Evolutionary conservation across 2,888 invertebrate species (phyloP).

Genomic region (Panzeria rudis): DNA sequence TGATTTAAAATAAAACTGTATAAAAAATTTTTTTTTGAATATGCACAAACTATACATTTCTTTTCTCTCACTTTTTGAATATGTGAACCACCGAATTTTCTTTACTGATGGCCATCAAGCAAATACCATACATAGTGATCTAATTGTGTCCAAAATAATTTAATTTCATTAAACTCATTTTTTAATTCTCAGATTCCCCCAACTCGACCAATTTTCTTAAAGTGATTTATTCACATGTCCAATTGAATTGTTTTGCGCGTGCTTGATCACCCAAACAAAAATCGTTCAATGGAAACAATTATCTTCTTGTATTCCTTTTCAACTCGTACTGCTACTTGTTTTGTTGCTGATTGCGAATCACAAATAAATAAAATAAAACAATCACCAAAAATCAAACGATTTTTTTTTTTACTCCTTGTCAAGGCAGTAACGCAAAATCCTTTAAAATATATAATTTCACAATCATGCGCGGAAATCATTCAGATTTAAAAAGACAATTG

Average conservation of each 20-base stretch:
- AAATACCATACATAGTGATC: slow-evolving; percentile 11
- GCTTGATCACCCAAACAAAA: slow-evolving; percentile 76
- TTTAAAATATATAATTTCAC: slow-evolving; percentile 54
- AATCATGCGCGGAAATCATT: slow-evolving; percentile 69
- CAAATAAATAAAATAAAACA: slow-evolving; percentile 29
- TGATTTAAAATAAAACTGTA: too few relatives aligned
- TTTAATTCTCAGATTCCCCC: slow-evolving; percentile 43
- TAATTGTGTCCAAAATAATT: slow-evolving; percentile 60
- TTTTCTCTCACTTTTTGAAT: too few relatives aligned
- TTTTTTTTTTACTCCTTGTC: slow-evolving; percentile 58
- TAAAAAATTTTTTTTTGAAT: too few relatives aligned
- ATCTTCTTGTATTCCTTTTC: slow-evolving; percentile 52
- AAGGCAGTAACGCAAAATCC: slow-evolving; percentile 45
- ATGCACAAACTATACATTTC: too few relatives aligned
- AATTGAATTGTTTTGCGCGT: slow-evolving; percentile 83
- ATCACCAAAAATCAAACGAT: slow-evolving; percentile 10
- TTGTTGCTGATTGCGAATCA: slow-evolving; percentile 2
- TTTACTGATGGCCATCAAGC: not conserved
- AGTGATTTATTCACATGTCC: slow-evolving; percentile 84
- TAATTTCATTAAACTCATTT: slow-evolving; percentile 30
- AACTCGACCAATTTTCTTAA: slow-evolving; percentile 64
- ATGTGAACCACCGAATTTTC: too few relatives aligned
- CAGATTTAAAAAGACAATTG: slow-evolving; percentile 74
- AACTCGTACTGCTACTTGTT: slow-evolving; percentile 23
- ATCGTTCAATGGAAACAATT: slow-evolving; percentile 73